Evolutionary conservation across 2,888 invertebrate species (phyloP).

Genomic region (Amblyteles armatorius): DNA sequence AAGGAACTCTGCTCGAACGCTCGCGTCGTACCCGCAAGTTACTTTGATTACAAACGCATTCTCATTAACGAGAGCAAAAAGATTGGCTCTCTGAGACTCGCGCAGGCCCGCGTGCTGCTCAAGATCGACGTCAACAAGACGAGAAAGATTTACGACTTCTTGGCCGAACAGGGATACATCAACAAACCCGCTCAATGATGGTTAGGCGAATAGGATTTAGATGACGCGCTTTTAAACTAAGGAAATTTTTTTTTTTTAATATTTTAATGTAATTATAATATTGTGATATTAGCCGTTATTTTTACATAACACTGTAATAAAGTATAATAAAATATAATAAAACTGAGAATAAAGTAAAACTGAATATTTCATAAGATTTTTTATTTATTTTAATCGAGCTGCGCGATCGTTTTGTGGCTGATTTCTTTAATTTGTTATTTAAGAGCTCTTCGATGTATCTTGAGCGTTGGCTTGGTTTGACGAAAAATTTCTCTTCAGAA

Average conservation of each 20-base stretch:
- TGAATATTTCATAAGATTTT: background rate
- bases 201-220: conserved; percentile 3
- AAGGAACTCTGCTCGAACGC: conserved; percentile 91
- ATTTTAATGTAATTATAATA: conserved; percentile 14
- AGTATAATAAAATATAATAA: too few species aligned
- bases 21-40: conserved; percentile 91
- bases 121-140: conserved; percentile 98
- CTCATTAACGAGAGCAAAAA: conserved; percentile 92
- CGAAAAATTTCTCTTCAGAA: conserved; percentile 86
- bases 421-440: background rate
- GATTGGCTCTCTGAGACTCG: conserved; percentile 90
- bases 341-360: conserved; percentile 22
- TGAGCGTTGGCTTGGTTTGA: conserved; percentile 11
- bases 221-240: background rate
- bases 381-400: background rate
- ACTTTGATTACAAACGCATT: conserved; percentile 91
- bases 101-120: conserved; percentile 93
- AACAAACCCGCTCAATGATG: conserved; percentile 85
- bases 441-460: background rate
- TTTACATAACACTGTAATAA: conserved; percentile 12
- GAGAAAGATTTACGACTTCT: conserved; percentile 93
- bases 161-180: conserved; percentile 90
- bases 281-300: conserved; percentile 63
- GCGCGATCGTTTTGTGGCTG: background rate
- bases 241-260: background rate